Conservation (phyloP, 2,888 invertebrate species). For the Tetragonisca angustula region DNA sequence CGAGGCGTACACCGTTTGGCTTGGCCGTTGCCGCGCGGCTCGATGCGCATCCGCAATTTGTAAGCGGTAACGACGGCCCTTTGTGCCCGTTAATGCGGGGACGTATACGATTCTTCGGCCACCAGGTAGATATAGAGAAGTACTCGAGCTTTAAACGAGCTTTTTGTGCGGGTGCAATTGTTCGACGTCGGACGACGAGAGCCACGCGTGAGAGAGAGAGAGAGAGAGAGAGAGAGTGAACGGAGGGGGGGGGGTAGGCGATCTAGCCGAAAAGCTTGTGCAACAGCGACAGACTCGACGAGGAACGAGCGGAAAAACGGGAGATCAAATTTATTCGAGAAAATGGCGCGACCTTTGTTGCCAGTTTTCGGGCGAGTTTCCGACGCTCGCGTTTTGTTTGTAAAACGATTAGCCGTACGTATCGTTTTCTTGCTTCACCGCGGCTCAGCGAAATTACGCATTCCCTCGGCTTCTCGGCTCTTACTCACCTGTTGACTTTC, state of each 20-base stretch:
- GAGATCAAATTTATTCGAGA: conserved; percentile 28
- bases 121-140: background rate
- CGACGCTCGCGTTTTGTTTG: conserved; percentile 12
- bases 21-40: conserved; percentile 32
- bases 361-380: background rate
- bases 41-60: conserved; percentile 56
- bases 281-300: background rate
- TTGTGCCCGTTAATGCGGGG: conserved; percentile 51
- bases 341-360: conserved; percentile 8
- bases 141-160: conserved; percentile 33
- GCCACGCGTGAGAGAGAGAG: background rate
- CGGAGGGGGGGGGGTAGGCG: too few relatives aligned
- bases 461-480: too few relatives aligned
- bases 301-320: background rate
- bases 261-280: background rate
- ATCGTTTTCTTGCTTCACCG: background rate
- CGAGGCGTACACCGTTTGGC: conserved; percentile 39
- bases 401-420: conserved; percentile 28
- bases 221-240: too few relatives aligned
- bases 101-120: conserved; percentile 58
- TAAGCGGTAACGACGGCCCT: conserved; percentile 55
- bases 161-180: conserved; percentile 30
- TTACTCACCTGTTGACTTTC: conserved; percentile 55
- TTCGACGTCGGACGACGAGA: conserved; percentile 21
- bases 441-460: conserved; percentile 7